Evolutionary conservation across 2,797 vertebrate species (phyloP).

Genomic region (Cynopterus sphinx): DNA sequence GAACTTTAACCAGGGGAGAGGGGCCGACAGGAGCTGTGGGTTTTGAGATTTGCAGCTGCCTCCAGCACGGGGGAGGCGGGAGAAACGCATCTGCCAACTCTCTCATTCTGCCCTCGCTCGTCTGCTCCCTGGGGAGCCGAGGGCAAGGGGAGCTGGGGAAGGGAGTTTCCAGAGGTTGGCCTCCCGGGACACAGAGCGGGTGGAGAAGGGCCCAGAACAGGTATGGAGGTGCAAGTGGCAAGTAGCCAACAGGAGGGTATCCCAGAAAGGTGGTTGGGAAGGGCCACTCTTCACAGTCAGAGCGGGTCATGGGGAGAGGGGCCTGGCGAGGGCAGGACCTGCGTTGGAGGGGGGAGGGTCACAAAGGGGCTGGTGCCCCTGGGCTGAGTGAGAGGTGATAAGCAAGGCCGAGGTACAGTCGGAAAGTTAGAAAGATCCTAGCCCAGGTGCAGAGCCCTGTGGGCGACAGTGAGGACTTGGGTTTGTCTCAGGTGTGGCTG

Average conservation of each 20-base stretch:
- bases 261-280: not conserved
- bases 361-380: not conserved
- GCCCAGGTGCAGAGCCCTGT: not conserved
- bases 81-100: not conserved
- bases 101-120: too few species aligned
- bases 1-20: not conserved
- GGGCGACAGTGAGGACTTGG: not conserved
- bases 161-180: not conserved
- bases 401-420: accelerated
- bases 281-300: not conserved
- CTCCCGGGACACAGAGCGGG: not conserved
- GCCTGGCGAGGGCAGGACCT: not conserved
- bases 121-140: not conserved
- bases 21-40: not conserved
- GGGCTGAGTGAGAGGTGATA: not conserved
- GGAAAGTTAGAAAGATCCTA: not conserved
- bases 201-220: not conserved
- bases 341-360: not conserved
- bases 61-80: not conserved
- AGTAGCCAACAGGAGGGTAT: not conserved
- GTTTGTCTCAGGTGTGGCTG: not conserved
- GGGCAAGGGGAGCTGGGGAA: not conserved
- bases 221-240: too few species aligned
- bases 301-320: accelerated
- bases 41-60: not conserved